Percentiles rank a stretch among this genome's conserved stretches.
Conservation (phyloP, 2,888 invertebrate species). For the Drosophila mulleri region DNA sequence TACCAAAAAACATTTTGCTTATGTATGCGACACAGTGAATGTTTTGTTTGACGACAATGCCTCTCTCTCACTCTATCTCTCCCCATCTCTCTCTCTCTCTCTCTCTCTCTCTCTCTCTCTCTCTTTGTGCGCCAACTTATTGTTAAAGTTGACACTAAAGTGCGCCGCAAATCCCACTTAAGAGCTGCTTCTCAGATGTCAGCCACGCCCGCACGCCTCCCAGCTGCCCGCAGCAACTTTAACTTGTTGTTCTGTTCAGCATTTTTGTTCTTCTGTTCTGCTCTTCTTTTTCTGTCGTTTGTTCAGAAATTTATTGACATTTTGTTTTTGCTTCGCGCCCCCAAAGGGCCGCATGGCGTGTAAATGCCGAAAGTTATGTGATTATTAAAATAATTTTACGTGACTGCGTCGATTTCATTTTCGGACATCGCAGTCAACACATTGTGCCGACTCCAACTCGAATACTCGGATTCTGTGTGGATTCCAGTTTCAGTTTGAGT, state of each 20-base stretch:
- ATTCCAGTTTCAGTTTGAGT: slow-evolving; percentile 27
- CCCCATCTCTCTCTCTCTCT: neutral
- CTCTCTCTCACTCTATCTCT: neutral
- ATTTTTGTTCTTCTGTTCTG: slow-evolving; percentile 17
- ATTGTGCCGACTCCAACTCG: slow-evolving; percentile 22
- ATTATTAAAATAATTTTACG: slow-evolving; percentile 80
- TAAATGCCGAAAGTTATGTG: slow-evolving; percentile 81
- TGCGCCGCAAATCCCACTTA: slow-evolving; percentile 79
- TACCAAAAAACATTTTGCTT: slow-evolving; percentile 48
- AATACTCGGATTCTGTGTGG: slow-evolving; percentile 26
- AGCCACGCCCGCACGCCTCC: slow-evolving; percentile 16
- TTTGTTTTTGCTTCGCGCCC: slow-evolving; percentile 56
- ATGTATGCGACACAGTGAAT: slow-evolving; percentile 34
- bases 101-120: slow-evolving; percentile 21
- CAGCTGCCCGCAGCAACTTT: slow-evolving; percentile 17
- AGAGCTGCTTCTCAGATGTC: slow-evolving; percentile 58
- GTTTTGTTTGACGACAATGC: slow-evolving; percentile 36
- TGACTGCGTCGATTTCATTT: slow-evolving; percentile 78
- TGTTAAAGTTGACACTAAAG: slow-evolving; percentile 81
- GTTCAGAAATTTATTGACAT: slow-evolving; percentile 70
- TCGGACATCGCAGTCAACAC: slow-evolving; percentile 60
- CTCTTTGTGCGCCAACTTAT: slow-evolving; percentile 61
- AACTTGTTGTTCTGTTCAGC: slow-evolving; percentile 36
- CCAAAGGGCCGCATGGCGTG: slow-evolving; percentile 71
- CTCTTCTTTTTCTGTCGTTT: neutral